phyloP scores from a whole-genome alignment of 2,888 invertebrate species.

The Drosophila lacicola region DNA sequence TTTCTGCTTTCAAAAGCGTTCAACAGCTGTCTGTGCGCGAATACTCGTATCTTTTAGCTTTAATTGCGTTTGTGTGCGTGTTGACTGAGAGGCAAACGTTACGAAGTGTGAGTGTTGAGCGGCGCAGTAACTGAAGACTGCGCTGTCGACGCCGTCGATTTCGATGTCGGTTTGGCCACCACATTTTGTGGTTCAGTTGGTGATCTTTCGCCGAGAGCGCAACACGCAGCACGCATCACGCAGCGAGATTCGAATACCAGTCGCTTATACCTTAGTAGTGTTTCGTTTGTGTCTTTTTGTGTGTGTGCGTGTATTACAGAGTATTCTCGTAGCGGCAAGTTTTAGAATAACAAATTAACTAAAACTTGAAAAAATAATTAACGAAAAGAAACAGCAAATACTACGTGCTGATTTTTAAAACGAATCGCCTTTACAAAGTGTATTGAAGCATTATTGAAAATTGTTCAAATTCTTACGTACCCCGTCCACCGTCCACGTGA shows the following conservation, averaged over 20 bases:
- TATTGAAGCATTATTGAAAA: neutral
- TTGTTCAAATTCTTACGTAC: conserved; percentile 11
- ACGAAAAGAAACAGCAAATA: conserved; percentile 8
- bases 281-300: conserved; percentile 18
- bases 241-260: conserved; percentile 29
- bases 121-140: conserved; percentile 55
- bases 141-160: conserved; percentile 43
- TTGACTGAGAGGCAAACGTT: conserved; percentile 44
- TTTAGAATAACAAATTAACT: conserved; percentile 31
- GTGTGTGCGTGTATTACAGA: conserved; percentile 27
- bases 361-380: conserved; percentile 25
- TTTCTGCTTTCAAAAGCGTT: conserved; percentile 67
- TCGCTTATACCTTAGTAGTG: conserved; percentile 20
- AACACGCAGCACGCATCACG: conserved; percentile 70
- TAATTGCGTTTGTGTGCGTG: conserved; percentile 34
- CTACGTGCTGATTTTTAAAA: conserved; percentile 6
- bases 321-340: conserved; percentile 33
- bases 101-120: conserved; percentile 60
- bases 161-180: conserved; percentile 39
- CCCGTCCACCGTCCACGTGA: conserved; percentile 64
- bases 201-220: conserved; percentile 82
- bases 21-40: conserved; percentile 66
- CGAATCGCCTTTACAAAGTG: conserved; percentile 6
- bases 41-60: conserved; percentile 48
- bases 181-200: conserved; percentile 78